Percentiles rank a stretch among this genome's conserved stretches.
phyloP scores from a whole-genome alignment of 2,888 invertebrate species.

The Melanotus villosus region DNA sequence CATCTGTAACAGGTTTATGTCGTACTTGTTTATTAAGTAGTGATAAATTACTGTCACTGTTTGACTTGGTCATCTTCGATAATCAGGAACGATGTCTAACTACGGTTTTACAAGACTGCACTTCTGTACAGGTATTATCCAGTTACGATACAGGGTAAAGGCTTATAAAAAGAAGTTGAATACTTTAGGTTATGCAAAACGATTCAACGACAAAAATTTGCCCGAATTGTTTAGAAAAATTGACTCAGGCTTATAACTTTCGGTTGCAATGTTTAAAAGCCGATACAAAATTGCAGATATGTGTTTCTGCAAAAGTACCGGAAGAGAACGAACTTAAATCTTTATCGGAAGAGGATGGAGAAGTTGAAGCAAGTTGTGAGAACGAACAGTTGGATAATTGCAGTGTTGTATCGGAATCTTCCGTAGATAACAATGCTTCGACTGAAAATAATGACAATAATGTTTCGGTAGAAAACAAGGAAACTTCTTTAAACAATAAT shows the following conservation, averaged over 20 bases:
- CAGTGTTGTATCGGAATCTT: too few species aligned
- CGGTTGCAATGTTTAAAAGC: slow-evolving; percentile 55
- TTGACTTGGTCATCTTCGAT: slow-evolving; percentile 48
- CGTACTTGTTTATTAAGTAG: slow-evolving; percentile 54
- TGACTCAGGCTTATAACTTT: slow-evolving; percentile 55
- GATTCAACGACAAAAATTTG: slow-evolving; percentile 57
- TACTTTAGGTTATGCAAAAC: slow-evolving; percentile 45
- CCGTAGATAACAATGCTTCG: too few species aligned
- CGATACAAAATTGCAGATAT: slow-evolving; percentile 48
- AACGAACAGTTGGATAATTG: too few species aligned
- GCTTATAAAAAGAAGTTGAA: too few species aligned
- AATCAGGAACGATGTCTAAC: slow-evolving; percentile 49
- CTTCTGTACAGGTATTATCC: slow-evolving; percentile 53
- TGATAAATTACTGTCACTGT: slow-evolving; percentile 51
- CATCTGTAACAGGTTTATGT: slow-evolving; percentile 52
- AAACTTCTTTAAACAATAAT: too few species aligned
- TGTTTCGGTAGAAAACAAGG: neutral
- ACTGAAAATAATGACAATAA: neutral
- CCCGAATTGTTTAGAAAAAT: slow-evolving; percentile 54
- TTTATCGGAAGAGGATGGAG: too few species aligned
- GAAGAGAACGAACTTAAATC: neutral
- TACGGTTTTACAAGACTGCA: slow-evolving; percentile 54
- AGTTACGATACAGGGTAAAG: too few species aligned
- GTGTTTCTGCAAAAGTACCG: neutral
- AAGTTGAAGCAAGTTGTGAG: neutral